Conservation (phyloP, 1,140 invertebrate species). For the Anastrepha obliqua region DNA sequence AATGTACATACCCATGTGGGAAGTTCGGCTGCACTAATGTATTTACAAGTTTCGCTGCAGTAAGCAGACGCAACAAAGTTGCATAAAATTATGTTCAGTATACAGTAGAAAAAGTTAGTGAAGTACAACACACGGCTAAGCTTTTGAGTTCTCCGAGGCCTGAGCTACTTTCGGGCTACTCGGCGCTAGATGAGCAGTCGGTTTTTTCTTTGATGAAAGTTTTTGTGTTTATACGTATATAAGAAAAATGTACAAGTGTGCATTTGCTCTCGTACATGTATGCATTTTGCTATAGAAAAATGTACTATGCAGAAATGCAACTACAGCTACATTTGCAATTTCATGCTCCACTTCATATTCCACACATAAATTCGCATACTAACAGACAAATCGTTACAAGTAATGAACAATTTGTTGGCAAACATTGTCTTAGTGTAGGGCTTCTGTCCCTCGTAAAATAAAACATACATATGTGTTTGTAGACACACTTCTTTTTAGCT, state of each 20-base stretch:
- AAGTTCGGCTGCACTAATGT: too few relatives aligned
- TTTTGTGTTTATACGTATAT: background rate
- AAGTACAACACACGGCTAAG: background rate
- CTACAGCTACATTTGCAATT: background rate
- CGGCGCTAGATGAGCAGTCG: background rate
- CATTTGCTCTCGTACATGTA: background rate
- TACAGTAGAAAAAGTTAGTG: background rate
- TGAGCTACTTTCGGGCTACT: background rate
- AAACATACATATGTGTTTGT: too few relatives aligned
- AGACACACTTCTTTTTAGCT: too few relatives aligned
- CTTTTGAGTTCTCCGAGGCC: background rate
- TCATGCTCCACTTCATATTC: constrained; percentile 25
- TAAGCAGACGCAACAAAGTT: background rate
- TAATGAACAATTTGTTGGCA: too few relatives aligned
- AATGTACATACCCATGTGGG: too few relatives aligned
- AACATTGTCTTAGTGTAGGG: too few relatives aligned
- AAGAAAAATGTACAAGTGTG: background rate
- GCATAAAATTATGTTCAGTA: background rate
- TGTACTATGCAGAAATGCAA: background rate
- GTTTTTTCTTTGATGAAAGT: constrained; percentile 12
- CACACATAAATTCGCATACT: background rate
- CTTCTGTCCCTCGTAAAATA: too few relatives aligned
- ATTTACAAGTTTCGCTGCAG: background rate
- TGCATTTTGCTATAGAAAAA: background rate
- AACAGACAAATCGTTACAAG: too few relatives aligned